Base-by-base conservation (phyloP, 2,888 invertebrate species). In the Limulus polyphemus region DNA sequence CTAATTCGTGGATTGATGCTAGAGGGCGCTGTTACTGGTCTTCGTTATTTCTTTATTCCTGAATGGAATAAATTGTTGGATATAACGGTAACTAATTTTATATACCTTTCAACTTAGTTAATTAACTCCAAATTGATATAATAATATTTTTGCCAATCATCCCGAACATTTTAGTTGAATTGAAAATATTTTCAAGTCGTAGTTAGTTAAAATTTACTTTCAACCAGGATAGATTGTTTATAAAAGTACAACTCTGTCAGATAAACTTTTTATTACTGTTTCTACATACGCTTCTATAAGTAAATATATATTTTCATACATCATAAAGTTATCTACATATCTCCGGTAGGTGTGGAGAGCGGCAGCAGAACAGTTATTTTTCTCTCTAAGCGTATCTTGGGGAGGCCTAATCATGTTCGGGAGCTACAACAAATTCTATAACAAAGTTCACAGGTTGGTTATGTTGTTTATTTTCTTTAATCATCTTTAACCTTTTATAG, bases 331-430 rank as follows among this genome's bases (percentile, higher is more conserved):
- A 11, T 13, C 14, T 16, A 10, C 51, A 32, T 58, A n/a, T n/a
- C n/a, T n/a, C n/a, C n/a, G n/a, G n/a, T n/a, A 81, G 69, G 87
- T 90, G 14, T 90, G 89, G 89, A 86, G 84, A 4, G 86, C 86
- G 68, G 88, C 89, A 1, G 88, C 87, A 0, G 87, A 87, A 2
- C 89, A 89, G 81, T 85, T 88, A 69, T 88, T 88, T 76, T 89
- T 88, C 77, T 88, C 89, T 0, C 84, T 88, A 63, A 86, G 87
- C 54, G 83, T 89, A n/a, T 87, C 87, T 0, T 80, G 87, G 59
- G 82, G 89, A 55, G 87, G 87, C 0, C 79, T 89, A 60, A 84
- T 88, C 11, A 88, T 88, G 58, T 88, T 87, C 76, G 87, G 81
- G 66, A 79, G 78, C 63, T 79, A 79, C 73, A 79, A 78, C 71